A percentile compares a stretch with the other conserved stretches of the same genome.
These are phyloP conservation scores for Crocidura indochinensis DNA, from an alignment of 2,797 vertebrate genomes.

Conservation along the genomic window DNA sequence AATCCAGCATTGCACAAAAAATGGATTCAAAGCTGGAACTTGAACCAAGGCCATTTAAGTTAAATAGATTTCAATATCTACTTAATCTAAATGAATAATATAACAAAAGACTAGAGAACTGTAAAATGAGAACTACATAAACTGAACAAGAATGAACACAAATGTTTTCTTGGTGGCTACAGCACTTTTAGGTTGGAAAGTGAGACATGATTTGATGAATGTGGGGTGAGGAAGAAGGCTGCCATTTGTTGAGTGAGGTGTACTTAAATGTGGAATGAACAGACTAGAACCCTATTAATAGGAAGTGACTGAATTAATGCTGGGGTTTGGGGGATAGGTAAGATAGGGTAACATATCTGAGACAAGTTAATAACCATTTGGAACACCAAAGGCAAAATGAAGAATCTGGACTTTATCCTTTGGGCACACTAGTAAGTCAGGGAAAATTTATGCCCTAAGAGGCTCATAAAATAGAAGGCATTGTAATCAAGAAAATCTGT, in stretches of 20 bases:
- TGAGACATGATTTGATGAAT: not conserved
- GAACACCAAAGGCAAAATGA: not conserved
- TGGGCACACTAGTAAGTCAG: not conserved
- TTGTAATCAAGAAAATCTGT: not conserved
- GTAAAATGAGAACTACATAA: not conserved
- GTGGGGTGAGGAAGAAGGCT: not conserved
- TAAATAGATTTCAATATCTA: not conserved
- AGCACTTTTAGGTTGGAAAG: slow-evolving; percentile 35
- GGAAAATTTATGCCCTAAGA: not conserved
- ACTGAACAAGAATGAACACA: not conserved
- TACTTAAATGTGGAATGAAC: not conserved
- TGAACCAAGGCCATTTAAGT: slow-evolving; percentile 19
- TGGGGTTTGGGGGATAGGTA: not conserved
- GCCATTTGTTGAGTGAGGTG: not conserved
- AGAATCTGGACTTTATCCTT: not conserved
- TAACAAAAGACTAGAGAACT: not conserved
- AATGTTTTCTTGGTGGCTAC: not conserved
- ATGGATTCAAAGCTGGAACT: not conserved
- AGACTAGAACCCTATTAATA: not conserved
- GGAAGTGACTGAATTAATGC: not conserved
- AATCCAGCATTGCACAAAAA: not conserved
- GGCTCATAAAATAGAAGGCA: not conserved
- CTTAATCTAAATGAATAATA: not conserved
- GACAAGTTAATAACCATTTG: slow-evolving; percentile 3
- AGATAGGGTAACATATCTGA: not conserved